phyloP scores from a whole-genome alignment of 2,113 vertebrate genomes.

The Sinosuthora webbiana region DNA sequence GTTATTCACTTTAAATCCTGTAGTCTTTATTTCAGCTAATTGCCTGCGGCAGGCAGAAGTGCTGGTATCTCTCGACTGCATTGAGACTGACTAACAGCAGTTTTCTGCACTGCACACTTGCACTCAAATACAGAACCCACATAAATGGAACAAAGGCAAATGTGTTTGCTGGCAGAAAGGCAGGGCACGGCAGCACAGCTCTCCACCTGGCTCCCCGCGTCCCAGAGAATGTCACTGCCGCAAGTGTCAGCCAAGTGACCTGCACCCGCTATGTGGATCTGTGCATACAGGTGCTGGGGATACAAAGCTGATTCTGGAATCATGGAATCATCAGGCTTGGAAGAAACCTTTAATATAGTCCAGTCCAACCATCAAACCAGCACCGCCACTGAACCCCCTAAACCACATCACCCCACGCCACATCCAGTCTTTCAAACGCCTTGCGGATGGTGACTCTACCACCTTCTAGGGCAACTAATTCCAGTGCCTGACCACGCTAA shows the following conservation, averaged over 20 bases:
- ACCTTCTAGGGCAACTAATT: background rate
- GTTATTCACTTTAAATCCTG: background rate
- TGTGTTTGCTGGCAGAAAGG: background rate
- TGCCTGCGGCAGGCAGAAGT: background rate
- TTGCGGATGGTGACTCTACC: background rate
- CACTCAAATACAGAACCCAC: background rate
- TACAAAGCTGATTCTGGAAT: background rate
- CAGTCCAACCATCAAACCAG: background rate
- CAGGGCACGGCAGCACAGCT: background rate
- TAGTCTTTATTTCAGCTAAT: background rate
- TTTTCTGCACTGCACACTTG: background rate
- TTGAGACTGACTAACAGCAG: background rate
- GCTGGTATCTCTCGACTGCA: background rate
- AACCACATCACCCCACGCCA: background rate
- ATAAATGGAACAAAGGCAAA: background rate
- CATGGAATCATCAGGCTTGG: background rate
- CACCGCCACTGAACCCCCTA: background rate
- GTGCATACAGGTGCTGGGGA: background rate
- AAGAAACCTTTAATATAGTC: background rate
- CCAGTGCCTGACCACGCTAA: background rate
- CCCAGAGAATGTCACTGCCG: background rate
- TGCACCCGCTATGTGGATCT: accelerated
- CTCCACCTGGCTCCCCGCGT: background rate
- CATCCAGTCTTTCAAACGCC: background rate
- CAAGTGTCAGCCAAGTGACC: accelerated